phyloP scores from a whole-genome alignment of 2,888 invertebrate genomes.

The Lucinisca nassula region DNA sequence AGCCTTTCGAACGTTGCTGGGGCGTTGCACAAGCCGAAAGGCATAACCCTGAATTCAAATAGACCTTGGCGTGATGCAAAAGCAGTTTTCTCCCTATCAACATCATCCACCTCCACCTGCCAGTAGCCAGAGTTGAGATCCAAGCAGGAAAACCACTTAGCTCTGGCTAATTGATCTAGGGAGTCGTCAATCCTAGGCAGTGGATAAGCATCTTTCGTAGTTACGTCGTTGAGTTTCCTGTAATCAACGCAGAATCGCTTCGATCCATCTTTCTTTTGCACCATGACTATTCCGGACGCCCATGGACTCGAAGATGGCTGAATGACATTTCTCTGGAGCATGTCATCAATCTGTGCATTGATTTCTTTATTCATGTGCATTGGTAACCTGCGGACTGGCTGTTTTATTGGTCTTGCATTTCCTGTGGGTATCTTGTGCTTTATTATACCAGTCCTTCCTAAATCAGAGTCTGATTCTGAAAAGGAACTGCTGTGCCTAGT shows the following conservation, averaged over 20 bases:
- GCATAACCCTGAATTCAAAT: background rate
- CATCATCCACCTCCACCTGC: slow-evolving; percentile 5
- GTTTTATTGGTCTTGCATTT: slow-evolving; percentile 48
- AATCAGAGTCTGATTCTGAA: slow-evolving; percentile 23
- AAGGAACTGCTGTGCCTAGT: slow-evolving; percentile 31
- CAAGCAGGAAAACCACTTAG: background rate
- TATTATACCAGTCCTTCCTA: slow-evolving; percentile 47
- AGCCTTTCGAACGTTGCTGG: background rate
- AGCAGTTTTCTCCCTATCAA: background rate
- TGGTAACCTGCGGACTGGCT: slow-evolving; percentile 47
- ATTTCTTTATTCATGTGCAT: background rate
- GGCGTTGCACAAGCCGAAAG: background rate
- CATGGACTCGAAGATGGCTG: slow-evolving; percentile 1
- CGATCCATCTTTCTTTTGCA: slow-evolving; percentile 6
- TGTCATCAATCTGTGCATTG: background rate
- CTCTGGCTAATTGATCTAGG: background rate
- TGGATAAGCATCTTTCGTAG: slow-evolving; percentile 10
- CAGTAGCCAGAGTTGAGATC: slow-evolving; percentile 16
- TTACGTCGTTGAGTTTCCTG: background rate
- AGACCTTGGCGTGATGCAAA: background rate
- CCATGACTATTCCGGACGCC: background rate
- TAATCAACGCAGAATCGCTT: slow-evolving; percentile 15
- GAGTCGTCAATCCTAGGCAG: slow-evolving; percentile 3
- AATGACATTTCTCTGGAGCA: background rate
- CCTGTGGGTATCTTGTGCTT: slow-evolving; percentile 55